Percentiles rank a stretch among this genome's conserved stretches.
These are phyloP conservation scores for Butastur rufipennis DNA, from an alignment of 2,113 vertebrate species.

Conservation along the genomic window DNA sequence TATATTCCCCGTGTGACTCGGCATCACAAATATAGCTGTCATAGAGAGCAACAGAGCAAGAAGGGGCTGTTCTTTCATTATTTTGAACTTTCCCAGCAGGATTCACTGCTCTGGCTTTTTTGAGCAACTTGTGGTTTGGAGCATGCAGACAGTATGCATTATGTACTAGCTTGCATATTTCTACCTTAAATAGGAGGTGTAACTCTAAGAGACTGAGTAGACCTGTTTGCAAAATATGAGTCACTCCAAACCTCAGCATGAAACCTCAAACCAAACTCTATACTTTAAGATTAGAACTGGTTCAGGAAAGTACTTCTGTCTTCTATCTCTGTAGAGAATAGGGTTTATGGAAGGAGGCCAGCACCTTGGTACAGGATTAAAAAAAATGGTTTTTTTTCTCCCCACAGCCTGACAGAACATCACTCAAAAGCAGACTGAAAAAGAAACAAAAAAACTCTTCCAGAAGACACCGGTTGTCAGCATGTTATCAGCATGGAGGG, in stretches of 20 bases:
- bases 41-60: neutral
- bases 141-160: slow-evolving; percentile 43
- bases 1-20: neutral
- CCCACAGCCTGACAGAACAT: neutral
- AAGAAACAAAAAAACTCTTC: neutral
- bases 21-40: slow-evolving; percentile 41
- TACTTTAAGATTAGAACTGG: neutral
- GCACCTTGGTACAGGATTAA: neutral
- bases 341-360: slow-evolving; percentile 47
- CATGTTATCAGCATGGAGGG: neutral
- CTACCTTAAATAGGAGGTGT: slow-evolving; percentile 63
- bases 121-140: slow-evolving; percentile 70
- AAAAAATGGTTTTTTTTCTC: neutral
- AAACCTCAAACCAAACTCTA: slow-evolving; percentile 55
- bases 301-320: neutral
- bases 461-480: neutral
- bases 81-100: slow-evolving; percentile 64
- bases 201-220: slow-evolving; percentile 30
- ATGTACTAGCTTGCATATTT: slow-evolving; percentile 55
- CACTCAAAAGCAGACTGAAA: neutral
- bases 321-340: slow-evolving; percentile 23
- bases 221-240: slow-evolving; percentile 50
- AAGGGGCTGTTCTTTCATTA: slow-evolving; percentile 53
- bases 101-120: slow-evolving; percentile 49
- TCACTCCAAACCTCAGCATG: slow-evolving; percentile 52